These are phyloP conservation scores for Mystacornis crossleyi DNA, from an alignment of 2,113 vertebrate species.

Conservation along the genomic window DNA sequence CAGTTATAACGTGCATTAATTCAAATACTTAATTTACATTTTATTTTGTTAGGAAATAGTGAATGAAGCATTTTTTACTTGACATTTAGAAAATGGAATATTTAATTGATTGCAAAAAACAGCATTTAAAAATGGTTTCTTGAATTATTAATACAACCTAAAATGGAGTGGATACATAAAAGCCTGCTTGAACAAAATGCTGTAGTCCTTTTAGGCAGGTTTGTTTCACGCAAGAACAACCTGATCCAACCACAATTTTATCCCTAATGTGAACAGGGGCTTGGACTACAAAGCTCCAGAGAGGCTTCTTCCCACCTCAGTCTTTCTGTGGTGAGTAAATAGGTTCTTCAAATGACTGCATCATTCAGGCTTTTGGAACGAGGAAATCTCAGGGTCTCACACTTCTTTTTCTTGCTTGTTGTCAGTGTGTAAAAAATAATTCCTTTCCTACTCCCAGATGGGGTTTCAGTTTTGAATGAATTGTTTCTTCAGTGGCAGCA, in stretches of 20 bases:
- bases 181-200: background rate
- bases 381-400: background rate
- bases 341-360: background rate
- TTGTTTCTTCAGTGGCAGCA: background rate
- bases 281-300: background rate
- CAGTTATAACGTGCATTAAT: constrained; percentile 16
- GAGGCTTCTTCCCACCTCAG: background rate
- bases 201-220: background rate
- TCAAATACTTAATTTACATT: constrained; percentile 36
- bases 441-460: background rate
- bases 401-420: background rate
- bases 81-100: constrained; percentile 24
- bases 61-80: constrained; percentile 19
- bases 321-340: background rate
- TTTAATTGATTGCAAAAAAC: constrained; percentile 39
- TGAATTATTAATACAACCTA: background rate
- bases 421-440: background rate
- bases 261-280: background rate
- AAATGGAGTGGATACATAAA: background rate
- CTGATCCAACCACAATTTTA: background rate
- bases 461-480: background rate
- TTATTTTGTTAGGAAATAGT: constrained; percentile 47
- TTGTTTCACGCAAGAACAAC: background rate
- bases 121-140: constrained; percentile 7
- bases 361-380: accelerated